These are phyloP conservation scores for Drosophila sechellia DNA, from an alignment of 1,140 invertebrate species.

Conservation along the genomic window DNA sequence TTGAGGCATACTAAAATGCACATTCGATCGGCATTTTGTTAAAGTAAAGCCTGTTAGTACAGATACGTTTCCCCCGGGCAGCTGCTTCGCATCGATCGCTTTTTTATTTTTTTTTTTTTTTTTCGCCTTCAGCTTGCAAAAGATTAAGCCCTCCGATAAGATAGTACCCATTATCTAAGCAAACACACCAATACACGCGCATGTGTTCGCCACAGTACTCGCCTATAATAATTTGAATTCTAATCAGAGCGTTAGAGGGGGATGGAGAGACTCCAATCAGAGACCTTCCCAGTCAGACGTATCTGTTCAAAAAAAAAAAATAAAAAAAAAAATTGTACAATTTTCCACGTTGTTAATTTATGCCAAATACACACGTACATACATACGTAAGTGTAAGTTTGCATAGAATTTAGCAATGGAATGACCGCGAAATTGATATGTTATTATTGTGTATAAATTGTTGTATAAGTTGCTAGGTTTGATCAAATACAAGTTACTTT, in stretches of 20 bases:
- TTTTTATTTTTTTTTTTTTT: not conserved
- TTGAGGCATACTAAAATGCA: conserved; percentile 18
- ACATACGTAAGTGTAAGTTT: too few relatives aligned
- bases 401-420: too few relatives aligned
- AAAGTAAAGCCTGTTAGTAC: conserved; percentile 4
- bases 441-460: too few relatives aligned
- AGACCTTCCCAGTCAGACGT: conserved; percentile 7
- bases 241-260: conserved; percentile 7
- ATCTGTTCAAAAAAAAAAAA: not conserved
- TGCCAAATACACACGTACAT: not conserved
- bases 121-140: conserved; percentile 38
- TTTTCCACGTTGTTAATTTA: not conserved
- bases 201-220: not conserved
- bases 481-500: too few relatives aligned
- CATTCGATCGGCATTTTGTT: conserved; percentile 14
- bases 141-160: conserved; percentile 44
- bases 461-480: too few relatives aligned
- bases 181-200: not conserved
- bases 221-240: conserved; percentile 39
- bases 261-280: conserved; percentile 2
- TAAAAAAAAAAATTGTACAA: not conserved
- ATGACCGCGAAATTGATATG: too few relatives aligned
- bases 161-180: conserved; percentile 35
- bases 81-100: conserved; percentile 7
- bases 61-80: not conserved